These are phyloP conservation scores for Copsychus sechellarum DNA, from an alignment of 2,113 vertebrate genomes.

Conservation along the genomic window DNA sequence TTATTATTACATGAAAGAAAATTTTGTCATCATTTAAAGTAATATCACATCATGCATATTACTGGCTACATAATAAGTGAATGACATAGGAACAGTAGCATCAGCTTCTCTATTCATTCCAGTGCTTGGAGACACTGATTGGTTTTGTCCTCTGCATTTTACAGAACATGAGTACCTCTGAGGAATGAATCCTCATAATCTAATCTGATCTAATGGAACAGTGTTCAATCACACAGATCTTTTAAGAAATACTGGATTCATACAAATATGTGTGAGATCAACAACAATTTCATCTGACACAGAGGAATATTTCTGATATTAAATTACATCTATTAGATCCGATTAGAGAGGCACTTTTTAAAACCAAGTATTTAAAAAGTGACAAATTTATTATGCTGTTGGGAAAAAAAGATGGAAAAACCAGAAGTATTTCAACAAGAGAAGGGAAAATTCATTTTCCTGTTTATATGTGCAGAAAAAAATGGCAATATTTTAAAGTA, in stretches of 20 bases:
- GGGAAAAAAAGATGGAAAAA: neutral
- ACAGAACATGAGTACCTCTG: neutral
- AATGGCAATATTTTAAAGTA: neutral
- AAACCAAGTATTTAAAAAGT: neutral
- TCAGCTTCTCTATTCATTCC: neutral
- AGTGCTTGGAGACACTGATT: neutral
- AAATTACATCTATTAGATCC: neutral
- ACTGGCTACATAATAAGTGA: constrained; percentile 4
- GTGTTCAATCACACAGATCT: neutral
- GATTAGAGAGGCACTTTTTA: neutral
- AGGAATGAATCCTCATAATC: neutral
- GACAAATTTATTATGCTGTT: neutral
- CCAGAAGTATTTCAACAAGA: accelerated
- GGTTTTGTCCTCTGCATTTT: neutral
- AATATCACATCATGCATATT: constrained; percentile 15
- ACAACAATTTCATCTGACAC: neutral
- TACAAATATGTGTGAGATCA: neutral
- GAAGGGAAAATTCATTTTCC: neutral
- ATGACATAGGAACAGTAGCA: constrained; percentile 9
- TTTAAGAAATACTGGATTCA: neutral
- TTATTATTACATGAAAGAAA: neutral
- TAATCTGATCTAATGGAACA: neutral
- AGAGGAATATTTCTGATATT: neutral
- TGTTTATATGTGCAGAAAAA: neutral
- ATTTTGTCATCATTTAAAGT: constrained; percentile 21